Evolutionary conservation across 2,888 invertebrate genomes (phyloP).

Genomic region (Miltochrista miniata): DNA sequence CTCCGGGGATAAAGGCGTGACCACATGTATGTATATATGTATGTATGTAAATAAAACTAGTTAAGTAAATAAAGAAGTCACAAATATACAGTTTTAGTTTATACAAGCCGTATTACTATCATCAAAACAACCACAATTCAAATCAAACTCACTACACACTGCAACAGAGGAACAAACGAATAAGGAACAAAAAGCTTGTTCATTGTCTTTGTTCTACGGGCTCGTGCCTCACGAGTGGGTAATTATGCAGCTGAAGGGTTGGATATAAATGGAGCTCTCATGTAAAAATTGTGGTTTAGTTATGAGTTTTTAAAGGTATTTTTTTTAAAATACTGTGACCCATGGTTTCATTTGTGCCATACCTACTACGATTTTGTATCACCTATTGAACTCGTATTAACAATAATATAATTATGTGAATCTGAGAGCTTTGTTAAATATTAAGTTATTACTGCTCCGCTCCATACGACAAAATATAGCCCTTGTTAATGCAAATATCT

Average conservation of each 20-base stretch:
- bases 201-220: conserved; percentile 16
- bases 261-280: background rate
- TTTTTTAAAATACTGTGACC: no score
- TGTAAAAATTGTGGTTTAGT: background rate
- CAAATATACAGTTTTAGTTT: background rate
- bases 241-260: conserved; percentile 19
- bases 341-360: no score
- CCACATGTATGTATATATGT: background rate
- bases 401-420: no score
- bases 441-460: no score
- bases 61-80: no score
- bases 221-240: conserved; percentile 24
- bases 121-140: conserved; percentile 1
- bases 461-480: no score
- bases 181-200: conserved; percentile 19
- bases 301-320: no score
- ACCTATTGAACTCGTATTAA: no score
- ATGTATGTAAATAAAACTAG: background rate
- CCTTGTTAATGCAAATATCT: no score
- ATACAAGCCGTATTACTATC: background rate
- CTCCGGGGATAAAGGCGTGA: background rate
- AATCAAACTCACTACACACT: background rate
- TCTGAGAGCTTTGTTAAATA: no score
- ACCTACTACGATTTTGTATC: no score
- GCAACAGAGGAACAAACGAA: conserved; percentile 12